A percentile compares a stretch with the other conserved stretches of the same genome.
Evolutionary conservation across 2,113 vertebrate genomes (phyloP).

Genomic region (Phaethon lepturus): DNA sequence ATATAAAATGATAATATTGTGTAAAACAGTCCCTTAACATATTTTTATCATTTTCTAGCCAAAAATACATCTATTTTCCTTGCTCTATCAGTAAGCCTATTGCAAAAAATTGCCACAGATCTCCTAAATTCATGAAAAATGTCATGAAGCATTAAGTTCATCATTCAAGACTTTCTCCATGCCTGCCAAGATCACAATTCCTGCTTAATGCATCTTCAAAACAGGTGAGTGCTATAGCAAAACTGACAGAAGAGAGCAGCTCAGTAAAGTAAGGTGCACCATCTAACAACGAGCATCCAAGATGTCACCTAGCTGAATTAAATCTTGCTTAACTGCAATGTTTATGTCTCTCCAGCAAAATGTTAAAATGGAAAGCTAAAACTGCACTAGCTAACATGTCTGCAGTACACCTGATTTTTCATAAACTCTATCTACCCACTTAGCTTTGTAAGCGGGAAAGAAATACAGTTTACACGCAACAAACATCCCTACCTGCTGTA

Average conservation of each 20-base stretch:
- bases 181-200: not conserved
- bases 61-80: not conserved
- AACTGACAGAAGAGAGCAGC: not conserved
- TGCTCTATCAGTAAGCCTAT: not conserved
- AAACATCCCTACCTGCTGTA: not conserved
- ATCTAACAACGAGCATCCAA: not conserved
- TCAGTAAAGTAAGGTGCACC: not conserved
- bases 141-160: not conserved
- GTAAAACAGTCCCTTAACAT: not conserved
- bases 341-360: not conserved
- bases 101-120: not conserved
- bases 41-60: not conserved
- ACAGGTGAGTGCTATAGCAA: not conserved
- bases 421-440: not conserved
- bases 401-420: not conserved
- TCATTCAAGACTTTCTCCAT: not conserved
- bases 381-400: not conserved
- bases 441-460: not conserved
- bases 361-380: not conserved
- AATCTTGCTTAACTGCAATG: not conserved
- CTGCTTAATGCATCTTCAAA: not conserved
- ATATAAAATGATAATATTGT: not conserved
- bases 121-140: not conserved
- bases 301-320: not conserved
- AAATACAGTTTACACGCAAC: not conserved